Evolutionary conservation across 1,140 invertebrate species (phyloP).

Genomic region (Leptestheria dahalacensis): DNA sequence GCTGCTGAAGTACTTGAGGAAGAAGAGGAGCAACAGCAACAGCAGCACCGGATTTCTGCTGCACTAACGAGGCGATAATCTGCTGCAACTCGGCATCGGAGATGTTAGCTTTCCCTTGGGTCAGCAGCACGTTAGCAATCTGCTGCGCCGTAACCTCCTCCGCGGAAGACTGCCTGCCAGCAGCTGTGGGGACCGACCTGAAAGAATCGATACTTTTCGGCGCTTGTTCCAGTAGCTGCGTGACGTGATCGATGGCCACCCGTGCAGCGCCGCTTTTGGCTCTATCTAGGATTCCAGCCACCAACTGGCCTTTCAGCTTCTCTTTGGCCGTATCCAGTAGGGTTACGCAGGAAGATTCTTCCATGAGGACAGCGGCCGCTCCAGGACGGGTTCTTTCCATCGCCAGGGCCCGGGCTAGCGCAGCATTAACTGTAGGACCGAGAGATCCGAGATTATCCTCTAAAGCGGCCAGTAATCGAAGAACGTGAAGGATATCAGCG

Average conservation of each 20-base stretch:
- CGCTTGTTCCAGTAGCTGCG: constrained; percentile 14
- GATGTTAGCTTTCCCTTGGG: constrained; percentile 60
- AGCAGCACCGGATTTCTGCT: constrained; percentile 42
- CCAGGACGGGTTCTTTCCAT: constrained; percentile 52
- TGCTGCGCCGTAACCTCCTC: constrained; percentile 53
- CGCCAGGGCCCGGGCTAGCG: constrained; percentile 52
- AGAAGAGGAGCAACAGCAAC: constrained; percentile 36
- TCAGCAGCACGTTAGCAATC: constrained; percentile 53
- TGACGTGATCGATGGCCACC: constrained; percentile 31
- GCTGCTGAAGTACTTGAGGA: constrained; percentile 30
- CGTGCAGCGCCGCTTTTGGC: constrained; percentile 43
- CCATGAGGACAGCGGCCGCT: constrained; percentile 48
- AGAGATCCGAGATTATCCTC: constrained; percentile 63
- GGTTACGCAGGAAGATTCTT: constrained; percentile 49
- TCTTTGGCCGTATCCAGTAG: constrained; percentile 69
- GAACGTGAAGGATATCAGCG: constrained; percentile 40
- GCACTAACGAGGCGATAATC: constrained; percentile 57
- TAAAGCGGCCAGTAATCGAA: constrained; percentile 55
- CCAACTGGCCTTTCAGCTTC: constrained; percentile 61
- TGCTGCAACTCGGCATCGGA: constrained; percentile 55
- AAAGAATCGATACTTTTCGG: neutral
- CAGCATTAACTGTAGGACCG: constrained; percentile 54
- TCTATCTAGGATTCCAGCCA: constrained; percentile 53
- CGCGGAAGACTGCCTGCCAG: constrained; percentile 40
- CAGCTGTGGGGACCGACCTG: neutral